Percentiles rank a stretch among this genome's conserved stretches.
These are phyloP conservation scores for Adrianichthys oophorus DNA, from an alignment of 2,797 vertebrate species.

Conservation along the genomic window DNA sequence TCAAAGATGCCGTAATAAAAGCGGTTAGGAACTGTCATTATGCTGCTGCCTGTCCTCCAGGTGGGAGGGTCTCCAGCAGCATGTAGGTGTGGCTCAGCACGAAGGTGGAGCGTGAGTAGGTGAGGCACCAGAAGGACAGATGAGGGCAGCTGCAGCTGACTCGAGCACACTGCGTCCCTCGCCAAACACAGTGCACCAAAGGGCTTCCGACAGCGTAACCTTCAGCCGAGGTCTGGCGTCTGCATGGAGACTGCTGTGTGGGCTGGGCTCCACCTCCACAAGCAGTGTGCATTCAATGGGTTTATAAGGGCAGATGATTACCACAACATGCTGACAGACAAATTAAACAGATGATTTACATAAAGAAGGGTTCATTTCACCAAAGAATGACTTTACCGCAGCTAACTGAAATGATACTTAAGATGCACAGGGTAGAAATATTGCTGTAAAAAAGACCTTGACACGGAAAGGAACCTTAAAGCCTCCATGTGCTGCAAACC, in stretches of 20 bases:
- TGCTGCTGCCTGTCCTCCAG: conserved; percentile 37
- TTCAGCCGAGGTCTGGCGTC: conserved; percentile 68
- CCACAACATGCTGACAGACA: neutral
- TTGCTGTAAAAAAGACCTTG: neutral
- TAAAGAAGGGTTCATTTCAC: neutral
- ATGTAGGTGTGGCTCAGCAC: conserved; percentile 50
- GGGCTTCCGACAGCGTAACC: conserved; percentile 61
- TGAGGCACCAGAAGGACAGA: conserved; percentile 27
- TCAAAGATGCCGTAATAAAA: neutral
- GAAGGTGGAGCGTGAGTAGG: conserved; percentile 35
- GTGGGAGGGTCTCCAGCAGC: conserved; percentile 43
- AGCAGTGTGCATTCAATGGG: conserved; percentile 2
- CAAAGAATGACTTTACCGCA: neutral
- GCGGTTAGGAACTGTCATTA: neutral
- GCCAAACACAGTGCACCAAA: conserved; percentile 68
- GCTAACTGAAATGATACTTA: neutral
- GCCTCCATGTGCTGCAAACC: neutral
- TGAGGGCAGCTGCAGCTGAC: conserved; percentile 55
- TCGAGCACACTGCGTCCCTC: conserved; percentile 65
- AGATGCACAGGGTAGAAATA: neutral
- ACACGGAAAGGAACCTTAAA: neutral
- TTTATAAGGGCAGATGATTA: neutral
- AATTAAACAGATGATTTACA: neutral
- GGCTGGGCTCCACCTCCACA: conserved; percentile 28
- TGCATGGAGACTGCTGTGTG: conserved; percentile 46